These are phyloP conservation scores for Limnothrissa miodon DNA, from an alignment of 2,113 vertebrate species.

Conservation along the genomic window DNA sequence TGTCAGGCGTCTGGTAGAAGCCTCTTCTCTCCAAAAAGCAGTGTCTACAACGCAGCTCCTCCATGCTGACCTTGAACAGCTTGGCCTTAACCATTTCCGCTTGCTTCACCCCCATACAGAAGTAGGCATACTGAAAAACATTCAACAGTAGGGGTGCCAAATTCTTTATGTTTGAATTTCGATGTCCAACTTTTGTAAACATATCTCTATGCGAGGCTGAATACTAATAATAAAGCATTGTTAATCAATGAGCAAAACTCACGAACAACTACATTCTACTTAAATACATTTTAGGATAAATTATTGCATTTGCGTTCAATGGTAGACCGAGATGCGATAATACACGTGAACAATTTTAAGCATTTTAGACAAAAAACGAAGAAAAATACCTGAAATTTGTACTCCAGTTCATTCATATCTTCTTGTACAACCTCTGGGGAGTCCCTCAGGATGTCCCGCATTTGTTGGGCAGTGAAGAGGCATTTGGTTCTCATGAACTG, in stretches of 20 bases:
- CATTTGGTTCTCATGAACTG: conserved; percentile 77
- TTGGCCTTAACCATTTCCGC: conserved; percentile 74
- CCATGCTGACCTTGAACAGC: conserved; percentile 72
- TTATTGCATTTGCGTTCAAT: no score
- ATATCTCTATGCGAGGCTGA: no score
- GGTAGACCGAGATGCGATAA: no score
- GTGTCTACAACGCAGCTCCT: conserved; percentile 79
- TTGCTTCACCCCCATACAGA: conserved; percentile 89
- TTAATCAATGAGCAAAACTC: no score
- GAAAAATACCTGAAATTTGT: conserved; percentile 81
- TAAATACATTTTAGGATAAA: no score
- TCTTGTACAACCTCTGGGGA: conserved; percentile 71
- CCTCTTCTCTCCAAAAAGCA: conserved; percentile 88
- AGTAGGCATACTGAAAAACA: conserved; percentile 85
- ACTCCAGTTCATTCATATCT: conserved; percentile 71
- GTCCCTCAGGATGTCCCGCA: conserved; percentile 71
- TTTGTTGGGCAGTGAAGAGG: conserved; percentile 75
- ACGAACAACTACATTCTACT: no score
- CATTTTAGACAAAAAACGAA: neutral
- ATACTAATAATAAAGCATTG: no score
- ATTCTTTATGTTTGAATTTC: no score
- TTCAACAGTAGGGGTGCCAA: neutral
- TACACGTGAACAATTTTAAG: no score
- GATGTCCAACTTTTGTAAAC: no score
- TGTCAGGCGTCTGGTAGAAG: conserved; percentile 83